Conservation (phyloP, 2,888 invertebrate genomes). For the Micropterix aruncella region DNA sequence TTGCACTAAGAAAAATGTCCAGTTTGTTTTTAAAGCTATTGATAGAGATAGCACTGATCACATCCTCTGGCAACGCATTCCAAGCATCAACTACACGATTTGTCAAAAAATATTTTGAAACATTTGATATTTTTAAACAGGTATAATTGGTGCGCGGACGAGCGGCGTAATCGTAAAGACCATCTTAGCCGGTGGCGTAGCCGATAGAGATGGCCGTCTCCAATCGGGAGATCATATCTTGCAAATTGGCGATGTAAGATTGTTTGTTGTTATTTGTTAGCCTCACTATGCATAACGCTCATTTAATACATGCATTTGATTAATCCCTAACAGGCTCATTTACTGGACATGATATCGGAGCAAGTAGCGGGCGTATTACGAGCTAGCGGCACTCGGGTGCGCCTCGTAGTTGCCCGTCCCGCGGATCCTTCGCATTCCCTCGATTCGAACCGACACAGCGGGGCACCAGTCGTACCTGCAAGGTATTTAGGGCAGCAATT, state of each 20-base stretch:
- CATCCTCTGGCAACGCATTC: too few relatives aligned
- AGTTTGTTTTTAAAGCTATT: too few relatives aligned
- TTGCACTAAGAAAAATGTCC: too few relatives aligned
- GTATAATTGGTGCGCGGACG: constrained; percentile 92
- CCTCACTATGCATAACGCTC: too few relatives aligned
- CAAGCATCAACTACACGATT: too few relatives aligned
- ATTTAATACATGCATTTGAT: too few relatives aligned
- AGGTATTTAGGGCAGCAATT: constrained; percentile 24
- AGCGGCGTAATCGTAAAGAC: constrained; percentile 99
- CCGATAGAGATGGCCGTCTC: constrained; percentile 91
- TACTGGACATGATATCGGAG: constrained; percentile 97
- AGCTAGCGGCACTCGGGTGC: constrained; percentile 89
- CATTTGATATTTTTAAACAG: constrained; percentile 17
- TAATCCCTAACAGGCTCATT: constrained; percentile 26
- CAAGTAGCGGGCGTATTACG: constrained; percentile 91
- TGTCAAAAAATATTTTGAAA: too few relatives aligned
- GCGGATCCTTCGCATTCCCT: constrained; percentile 57
- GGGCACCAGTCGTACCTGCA: constrained; percentile 36
- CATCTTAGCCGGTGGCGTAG: constrained; percentile 93
- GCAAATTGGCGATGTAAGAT: constrained; percentile 77
- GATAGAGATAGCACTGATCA: too few relatives aligned
- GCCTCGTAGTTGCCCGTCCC: constrained; percentile 86
- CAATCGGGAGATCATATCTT: constrained; percentile 97
- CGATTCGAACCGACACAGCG: constrained; percentile 8
- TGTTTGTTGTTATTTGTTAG: constrained; percentile 22